Conservation (phyloP, 2,113 vertebrate species). For the Barbus barbus region DNA sequence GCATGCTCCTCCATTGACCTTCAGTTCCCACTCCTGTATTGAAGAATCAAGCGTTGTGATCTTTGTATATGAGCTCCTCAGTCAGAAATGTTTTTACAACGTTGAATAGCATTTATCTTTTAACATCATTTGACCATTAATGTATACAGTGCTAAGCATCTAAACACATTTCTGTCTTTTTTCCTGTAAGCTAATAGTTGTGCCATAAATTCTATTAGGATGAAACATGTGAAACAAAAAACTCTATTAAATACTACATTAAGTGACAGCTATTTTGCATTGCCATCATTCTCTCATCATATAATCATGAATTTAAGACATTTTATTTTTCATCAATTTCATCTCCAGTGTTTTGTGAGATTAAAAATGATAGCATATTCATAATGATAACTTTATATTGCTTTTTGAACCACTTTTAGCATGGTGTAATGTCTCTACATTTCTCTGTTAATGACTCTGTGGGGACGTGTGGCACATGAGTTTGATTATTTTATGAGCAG, state of each 20-base stretch:
- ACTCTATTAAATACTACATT: neutral
- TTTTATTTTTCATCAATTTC: constrained; percentile 56
- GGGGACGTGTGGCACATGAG: constrained; percentile 75
- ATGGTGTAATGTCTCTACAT: constrained; percentile 63
- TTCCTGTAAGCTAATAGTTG: neutral
- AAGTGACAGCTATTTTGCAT: neutral
- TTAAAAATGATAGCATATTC: constrained; percentile 38
- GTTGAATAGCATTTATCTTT: constrained; percentile 7
- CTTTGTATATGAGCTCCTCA: constrained; percentile 28
- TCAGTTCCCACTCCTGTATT: neutral
- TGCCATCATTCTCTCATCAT: constrained; percentile 52
- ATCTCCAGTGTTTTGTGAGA: constrained; percentile 54
- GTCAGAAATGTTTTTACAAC: constrained; percentile 32
- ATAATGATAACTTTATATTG: constrained; percentile 30
- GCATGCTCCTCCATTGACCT: constrained; percentile 26
- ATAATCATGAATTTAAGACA: too few relatives aligned
- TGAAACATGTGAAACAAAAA: neutral
- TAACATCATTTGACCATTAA: neutral
- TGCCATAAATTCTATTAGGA: neutral
- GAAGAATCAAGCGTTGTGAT: constrained; percentile 11
- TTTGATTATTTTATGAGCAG: constrained; percentile 85
- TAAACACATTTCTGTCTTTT: neutral
- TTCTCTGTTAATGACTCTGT: constrained; percentile 73
- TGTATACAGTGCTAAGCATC: neutral
- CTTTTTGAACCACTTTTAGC: constrained; percentile 55